Evolutionary conservation across 2,797 vertebrate species (phyloP).

Genomic region (Gallinago solitaria): DNA sequence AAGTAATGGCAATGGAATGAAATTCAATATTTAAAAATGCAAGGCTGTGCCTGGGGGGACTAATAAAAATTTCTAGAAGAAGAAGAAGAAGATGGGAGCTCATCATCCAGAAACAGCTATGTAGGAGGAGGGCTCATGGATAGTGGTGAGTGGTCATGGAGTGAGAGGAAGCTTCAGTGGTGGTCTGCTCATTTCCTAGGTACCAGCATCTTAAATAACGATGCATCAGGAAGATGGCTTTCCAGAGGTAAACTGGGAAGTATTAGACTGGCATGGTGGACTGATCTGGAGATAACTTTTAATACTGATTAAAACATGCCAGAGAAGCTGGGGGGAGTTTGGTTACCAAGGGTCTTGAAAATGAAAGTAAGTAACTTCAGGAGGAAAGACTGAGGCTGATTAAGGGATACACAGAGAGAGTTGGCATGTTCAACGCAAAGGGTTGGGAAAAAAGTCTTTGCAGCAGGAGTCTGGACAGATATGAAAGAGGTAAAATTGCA

Average conservation of each 20-base stretch:
- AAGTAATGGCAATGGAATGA: slow-evolving; percentile 59
- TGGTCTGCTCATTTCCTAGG: not conserved
- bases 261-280: not conserved
- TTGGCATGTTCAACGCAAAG: not conserved
- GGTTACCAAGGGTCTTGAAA: not conserved
- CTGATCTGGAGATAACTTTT: not conserved
- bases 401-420: not conserved
- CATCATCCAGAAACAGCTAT: not conserved
- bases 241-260: not conserved
- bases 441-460: not conserved
- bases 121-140: not conserved
- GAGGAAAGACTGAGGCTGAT: not conserved
- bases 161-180: not conserved
- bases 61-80: slow-evolving; percentile 54
- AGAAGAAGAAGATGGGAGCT: not conserved
- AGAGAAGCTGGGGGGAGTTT: not conserved
- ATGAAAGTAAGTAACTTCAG: not conserved
- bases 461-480: slow-evolving; percentile 18
- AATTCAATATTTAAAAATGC: slow-evolving; percentile 59
- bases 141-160: not conserved
- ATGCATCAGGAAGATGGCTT: not conserved
- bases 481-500: slow-evolving; percentile 36
- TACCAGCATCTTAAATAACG: not conserved
- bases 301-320: not conserved
- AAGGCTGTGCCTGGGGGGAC: slow-evolving; percentile 22